A percentile compares a stretch with the other conserved stretches of the same genome.
Evolutionary conservation across 2,888 invertebrate genomes (phyloP).

Genomic region (Vesta saturnalis): DNA sequence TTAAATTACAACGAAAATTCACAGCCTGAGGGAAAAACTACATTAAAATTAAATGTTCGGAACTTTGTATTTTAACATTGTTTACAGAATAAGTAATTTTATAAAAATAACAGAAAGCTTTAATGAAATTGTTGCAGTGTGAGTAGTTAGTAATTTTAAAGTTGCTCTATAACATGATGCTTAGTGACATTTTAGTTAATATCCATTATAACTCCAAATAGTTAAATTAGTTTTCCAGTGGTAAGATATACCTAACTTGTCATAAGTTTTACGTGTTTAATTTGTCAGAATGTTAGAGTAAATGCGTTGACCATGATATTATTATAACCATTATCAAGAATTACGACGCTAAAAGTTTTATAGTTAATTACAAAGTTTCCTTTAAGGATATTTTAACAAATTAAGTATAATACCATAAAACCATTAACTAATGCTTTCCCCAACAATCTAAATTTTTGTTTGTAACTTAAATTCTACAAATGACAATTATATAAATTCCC

Average conservation of each 20-base stretch:
- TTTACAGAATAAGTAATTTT: too few species aligned
- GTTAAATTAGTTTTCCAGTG: constrained; percentile 6
- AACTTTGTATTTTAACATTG: too few species aligned
- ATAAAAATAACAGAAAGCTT: too few species aligned
- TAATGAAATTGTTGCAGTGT: not conserved
- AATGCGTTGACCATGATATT: constrained; percentile 10
- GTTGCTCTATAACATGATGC: not conserved
- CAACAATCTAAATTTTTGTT: too few species aligned
- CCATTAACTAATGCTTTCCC: too few species aligned
- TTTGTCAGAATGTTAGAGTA: constrained; percentile 10
- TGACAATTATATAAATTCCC: too few species aligned
- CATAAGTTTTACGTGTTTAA: constrained; percentile 10
- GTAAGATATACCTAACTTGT: constrained; percentile 8
- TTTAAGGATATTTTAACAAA: not conserved
- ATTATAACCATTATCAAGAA: constrained; percentile 6
- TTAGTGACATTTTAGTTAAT: constrained; percentile 5
- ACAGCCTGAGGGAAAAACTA: too few species aligned
- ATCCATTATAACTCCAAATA: constrained; percentile 7
- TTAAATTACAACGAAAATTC: too few species aligned
- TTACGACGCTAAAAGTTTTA: not conserved
- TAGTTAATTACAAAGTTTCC: not conserved
- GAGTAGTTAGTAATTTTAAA: not conserved
- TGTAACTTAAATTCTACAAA: too few species aligned
- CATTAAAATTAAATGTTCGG: too few species aligned
- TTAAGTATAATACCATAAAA: not conserved